phyloP scores from a whole-genome alignment of 1,140 invertebrate genomes.

The Drosophila pandora region DNA sequence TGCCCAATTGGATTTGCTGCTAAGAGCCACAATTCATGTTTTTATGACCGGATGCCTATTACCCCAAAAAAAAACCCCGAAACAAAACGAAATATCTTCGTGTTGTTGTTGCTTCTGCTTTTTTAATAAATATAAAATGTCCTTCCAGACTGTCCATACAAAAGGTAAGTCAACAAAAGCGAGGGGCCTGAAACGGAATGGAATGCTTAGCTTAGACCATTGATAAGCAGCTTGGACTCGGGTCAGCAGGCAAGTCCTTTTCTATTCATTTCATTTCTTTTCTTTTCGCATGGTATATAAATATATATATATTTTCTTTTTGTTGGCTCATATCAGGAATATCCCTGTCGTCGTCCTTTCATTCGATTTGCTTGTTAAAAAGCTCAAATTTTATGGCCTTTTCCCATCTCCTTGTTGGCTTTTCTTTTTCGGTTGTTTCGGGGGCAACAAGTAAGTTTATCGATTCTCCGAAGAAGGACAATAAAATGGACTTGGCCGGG shows the following conservation, averaged over 20 bases:
- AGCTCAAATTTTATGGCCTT: slow-evolving; percentile 80
- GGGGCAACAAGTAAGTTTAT: slow-evolving; percentile 72
- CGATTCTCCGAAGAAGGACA: slow-evolving; percentile 51
- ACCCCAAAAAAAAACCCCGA: slow-evolving; percentile 41
- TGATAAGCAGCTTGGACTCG: slow-evolving; percentile 60
- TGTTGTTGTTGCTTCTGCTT: slow-evolving; percentile 30
- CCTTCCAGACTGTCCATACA: slow-evolving; percentile 47
- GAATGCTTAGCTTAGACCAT: slow-evolving; percentile 66
- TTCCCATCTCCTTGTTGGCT: slow-evolving; percentile 33
- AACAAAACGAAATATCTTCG: slow-evolving; percentile 10
- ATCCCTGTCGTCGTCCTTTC: slow-evolving; percentile 63
- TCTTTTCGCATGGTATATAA: slow-evolving; percentile 7
- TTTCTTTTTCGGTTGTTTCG: slow-evolving; percentile 8
- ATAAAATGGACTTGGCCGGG: slow-evolving; percentile 1
- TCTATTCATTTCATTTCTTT: slow-evolving; percentile 32
- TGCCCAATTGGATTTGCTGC: slow-evolving; percentile 82
- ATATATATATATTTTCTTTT: slow-evolving; percentile 18
- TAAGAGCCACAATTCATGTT: slow-evolving; percentile 82
- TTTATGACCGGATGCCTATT: slow-evolving; percentile 81
- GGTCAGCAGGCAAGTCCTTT: slow-evolving; percentile 58
- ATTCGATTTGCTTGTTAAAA: slow-evolving; percentile 81
- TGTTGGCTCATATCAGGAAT: slow-evolving; percentile 50
- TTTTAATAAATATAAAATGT: slow-evolving; percentile 82
- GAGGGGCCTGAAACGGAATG: slow-evolving; percentile 16
- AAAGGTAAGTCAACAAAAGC: slow-evolving; percentile 67